Evolutionary conservation across 2,113 vertebrate genomes (phyloP), one percentile per base, ranked within the genome.

Genomic region (Scortum barcoo): DNA sequence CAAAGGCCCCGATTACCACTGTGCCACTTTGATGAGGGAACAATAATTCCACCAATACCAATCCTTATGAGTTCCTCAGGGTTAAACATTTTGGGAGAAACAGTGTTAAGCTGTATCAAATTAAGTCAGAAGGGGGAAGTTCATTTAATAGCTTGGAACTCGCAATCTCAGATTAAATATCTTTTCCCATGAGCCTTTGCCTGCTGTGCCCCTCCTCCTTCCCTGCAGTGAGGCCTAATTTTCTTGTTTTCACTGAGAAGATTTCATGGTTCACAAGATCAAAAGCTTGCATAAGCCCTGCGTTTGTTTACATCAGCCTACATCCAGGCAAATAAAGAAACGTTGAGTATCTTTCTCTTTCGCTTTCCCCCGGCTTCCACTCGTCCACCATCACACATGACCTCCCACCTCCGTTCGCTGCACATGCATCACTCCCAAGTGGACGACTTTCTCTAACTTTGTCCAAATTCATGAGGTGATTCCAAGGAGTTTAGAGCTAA

Each of bases 241-340:
- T 93, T 90, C 84, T 85, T 86, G 85, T 91, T 92, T 94, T 91
- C 68, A 81, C 75, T 33, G 17, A 86, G 91, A 91, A 91, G 85
- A 93, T 93, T 92, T 94, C 91, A 94, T 54, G 84, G 91, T 93
- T 93, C 91, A 92, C 71, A 40, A 93, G 91, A 93, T 95, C 92
- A 95, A 93, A 94, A 89, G 91, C 91, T 91, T 83, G 80, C 84
- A 89, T 90, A 86, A 91, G 92, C 91, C 88, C 80, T 26, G 81
- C 69, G 69, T 91, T 92, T 94, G 93, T 93, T 94, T 93, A 93
- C 89, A 91, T 90, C 91, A 92, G 92, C 86, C 91, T 86, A 83
- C 89, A 87, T 85, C 58, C 87, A 33, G 80, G 75, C 72, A 90
- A 90, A 92, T 88, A 91, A 82, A 86, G 80, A 72, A 56, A 19